Evolutionary conservation across 2,113 vertebrate species (phyloP), one percentile per base, ranked within the genome.

Genomic region (Odontesthes bonariensis): DNA sequence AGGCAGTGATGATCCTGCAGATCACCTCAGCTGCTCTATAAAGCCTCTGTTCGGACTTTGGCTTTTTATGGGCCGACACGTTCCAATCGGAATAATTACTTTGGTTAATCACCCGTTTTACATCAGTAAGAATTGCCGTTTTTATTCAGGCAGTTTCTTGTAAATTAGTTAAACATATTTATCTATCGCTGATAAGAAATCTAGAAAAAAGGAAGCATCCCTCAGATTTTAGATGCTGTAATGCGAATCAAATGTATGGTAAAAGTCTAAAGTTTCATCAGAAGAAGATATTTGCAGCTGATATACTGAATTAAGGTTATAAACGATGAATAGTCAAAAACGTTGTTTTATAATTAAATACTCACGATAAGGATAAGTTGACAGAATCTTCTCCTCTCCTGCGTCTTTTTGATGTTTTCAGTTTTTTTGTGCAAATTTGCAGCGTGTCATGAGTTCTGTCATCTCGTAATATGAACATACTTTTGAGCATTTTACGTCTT

Each of bases 1-100:
- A 79, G 69, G 68, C 71, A 62, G 70, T 56, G 58, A 55, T 69
- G 40, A 76, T 55, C 52, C 61, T 56, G 23, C 16, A 13, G 72
- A 51, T 60, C 14, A 66, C n/a, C 44, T 55, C 13, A 59, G 62
- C 58, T 10, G 35, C 70, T 61, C 8, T 16, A 35, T 14, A 32
- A 22, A 60, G 16, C 54, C 10, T 67, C 49, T n/a, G 8, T 22
- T 14, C 35, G 17, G 16, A 58, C 31, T 51, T 17, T 13, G 11
- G 46, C n/a, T 27, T 6, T 65, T 31, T 55, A 58, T 73, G 5
- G 27, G 42, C 16, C 60, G 47, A 27, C 0, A n/a, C 32, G 17
- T 27, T 14, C 35, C 20, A 19, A 47, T 44, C 5, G 35, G 17
- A 38, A 33, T 53, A n/a, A 52, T 59, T 61, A 23, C 10, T 54